Conservation (phyloP, 2,888 invertebrate genomes). For the Drosophila antonietae region DNA sequence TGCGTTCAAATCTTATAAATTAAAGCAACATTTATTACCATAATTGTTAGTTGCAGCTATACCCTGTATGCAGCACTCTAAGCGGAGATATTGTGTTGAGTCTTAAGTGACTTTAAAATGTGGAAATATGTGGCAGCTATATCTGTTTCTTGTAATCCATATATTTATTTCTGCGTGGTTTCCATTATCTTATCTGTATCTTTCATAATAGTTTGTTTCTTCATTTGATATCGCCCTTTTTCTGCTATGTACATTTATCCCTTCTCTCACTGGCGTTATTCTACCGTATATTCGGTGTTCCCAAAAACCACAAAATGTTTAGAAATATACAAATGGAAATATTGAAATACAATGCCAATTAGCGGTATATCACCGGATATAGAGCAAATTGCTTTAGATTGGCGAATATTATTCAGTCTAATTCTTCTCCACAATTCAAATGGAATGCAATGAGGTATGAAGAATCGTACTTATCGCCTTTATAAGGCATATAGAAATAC, state of each 20-base stretch:
- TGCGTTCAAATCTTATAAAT: slow-evolving; percentile 59
- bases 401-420: background rate
- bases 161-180: background rate
- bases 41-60: slow-evolving; percentile 49
- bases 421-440: slow-evolving; percentile 4
- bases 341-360: slow-evolving; percentile 1
- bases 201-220: background rate
- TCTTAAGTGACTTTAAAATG: background rate
- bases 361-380: background rate
- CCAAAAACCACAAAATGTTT: background rate
- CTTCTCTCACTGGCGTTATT: background rate
- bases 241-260: background rate
- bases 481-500: slow-evolving; percentile 34
- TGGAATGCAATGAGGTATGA: slow-evolving; percentile 21
- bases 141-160: background rate
- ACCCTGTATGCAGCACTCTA: background rate
- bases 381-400: slow-evolving; percentile 4
- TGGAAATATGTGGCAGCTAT: background rate
- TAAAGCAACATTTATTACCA: slow-evolving; percentile 59
- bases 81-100: background rate
- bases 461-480: slow-evolving; percentile 31
- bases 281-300: background rate
- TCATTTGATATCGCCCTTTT: background rate
- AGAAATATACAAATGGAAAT: background rate
- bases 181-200: background rate